Conservation (phyloP, 2,113 vertebrate species). For the Silurus asotus region DNA sequence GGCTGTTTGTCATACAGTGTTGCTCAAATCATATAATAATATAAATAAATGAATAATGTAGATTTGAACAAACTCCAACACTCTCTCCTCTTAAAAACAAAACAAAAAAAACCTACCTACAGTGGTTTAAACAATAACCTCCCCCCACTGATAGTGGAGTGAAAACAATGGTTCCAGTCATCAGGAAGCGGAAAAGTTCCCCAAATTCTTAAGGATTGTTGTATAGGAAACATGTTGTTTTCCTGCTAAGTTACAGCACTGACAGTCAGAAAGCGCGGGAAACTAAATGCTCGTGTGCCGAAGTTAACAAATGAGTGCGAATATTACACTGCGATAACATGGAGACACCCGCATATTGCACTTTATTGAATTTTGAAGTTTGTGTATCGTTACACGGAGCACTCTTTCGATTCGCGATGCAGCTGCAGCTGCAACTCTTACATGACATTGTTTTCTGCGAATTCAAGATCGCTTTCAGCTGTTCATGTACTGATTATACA, state of each 20-base stretch:
- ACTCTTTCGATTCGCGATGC: background rate
- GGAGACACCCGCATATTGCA: background rate
- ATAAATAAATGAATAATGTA: too few species aligned
- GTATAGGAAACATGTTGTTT: background rate
- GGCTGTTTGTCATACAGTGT: background rate
- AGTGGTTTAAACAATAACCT: background rate
- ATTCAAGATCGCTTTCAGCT: background rate
- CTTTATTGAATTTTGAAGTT: background rate
- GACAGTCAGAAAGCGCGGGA: background rate
- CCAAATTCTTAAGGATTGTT: background rate
- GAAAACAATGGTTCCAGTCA: background rate
- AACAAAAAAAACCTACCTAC: too few species aligned
- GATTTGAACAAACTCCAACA: too few species aligned
- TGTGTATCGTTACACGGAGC: background rate
- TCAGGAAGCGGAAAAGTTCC: background rate
- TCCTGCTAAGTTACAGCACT: background rate
- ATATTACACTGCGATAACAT: background rate
- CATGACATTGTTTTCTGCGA: background rate
- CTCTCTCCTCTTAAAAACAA: too few species aligned
- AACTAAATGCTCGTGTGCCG: background rate
- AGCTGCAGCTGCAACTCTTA: background rate
- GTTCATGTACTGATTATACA: background rate
- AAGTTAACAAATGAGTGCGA: background rate
- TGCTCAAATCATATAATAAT: background rate
- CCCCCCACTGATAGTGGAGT: background rate